Evolutionary conservation across 2,113 vertebrate genomes (phyloP).

Genomic region (Morone chrysops): DNA sequence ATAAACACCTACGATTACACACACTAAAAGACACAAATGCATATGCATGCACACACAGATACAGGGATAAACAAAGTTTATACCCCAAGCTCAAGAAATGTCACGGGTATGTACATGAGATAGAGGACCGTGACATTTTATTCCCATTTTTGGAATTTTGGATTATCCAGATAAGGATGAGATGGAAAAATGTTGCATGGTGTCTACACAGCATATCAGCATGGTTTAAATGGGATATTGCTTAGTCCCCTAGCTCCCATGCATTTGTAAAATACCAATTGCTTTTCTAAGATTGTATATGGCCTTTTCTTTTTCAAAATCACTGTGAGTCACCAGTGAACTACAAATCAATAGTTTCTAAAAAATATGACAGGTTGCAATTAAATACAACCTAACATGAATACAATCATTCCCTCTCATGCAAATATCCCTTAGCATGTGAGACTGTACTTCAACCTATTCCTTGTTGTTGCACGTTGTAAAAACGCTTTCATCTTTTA

Average conservation of each 20-base stretch:
- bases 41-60: conserved; percentile 17
- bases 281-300: conserved; percentile 14
- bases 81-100: conserved; percentile 65
- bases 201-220: conserved; percentile 64
- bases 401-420: not conserved
- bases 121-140: conserved; percentile 75
- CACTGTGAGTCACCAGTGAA: not conserved
- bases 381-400: not conserved
- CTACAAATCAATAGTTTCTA: not conserved
- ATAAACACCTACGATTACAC: conserved; percentile 10
- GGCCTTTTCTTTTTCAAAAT: not conserved
- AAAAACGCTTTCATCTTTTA: not conserved
- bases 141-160: conserved; percentile 65
- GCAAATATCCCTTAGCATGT: not conserved
- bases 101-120: conserved; percentile 67
- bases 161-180: conserved; percentile 72
- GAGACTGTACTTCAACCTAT: not conserved
- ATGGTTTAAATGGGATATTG: conserved; percentile 63
- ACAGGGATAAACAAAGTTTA: conserved; percentile 59
- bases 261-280: conserved; percentile 54
- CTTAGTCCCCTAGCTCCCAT: conserved; percentile 33
- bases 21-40: conserved; percentile 10
- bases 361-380: not conserved
- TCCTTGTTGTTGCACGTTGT: not conserved
- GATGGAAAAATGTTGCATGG: conserved; percentile 53